These are phyloP conservation scores for Pseudomyrmex pallidus DNA, from an alignment of 1,140 invertebrate species.

Conservation along the genomic window DNA sequence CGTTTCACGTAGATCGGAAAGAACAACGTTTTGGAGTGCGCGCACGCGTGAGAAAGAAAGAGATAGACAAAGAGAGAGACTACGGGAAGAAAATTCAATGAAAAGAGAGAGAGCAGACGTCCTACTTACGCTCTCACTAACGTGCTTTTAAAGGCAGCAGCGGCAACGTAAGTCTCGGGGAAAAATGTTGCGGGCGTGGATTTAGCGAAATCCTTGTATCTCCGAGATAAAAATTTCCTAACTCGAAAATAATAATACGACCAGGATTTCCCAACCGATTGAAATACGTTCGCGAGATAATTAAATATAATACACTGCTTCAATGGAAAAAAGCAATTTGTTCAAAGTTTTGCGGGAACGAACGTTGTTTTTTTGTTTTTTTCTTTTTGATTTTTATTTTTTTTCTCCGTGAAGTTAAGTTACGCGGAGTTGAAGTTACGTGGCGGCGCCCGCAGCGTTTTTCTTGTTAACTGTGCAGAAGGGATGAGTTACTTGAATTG, in stretches of 20 bases:
- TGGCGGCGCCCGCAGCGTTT: conserved; percentile 15
- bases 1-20: background rate
- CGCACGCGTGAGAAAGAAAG: background rate
- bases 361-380: conserved; percentile 15
- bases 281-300: too few species aligned
- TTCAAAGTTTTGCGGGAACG: conserved; percentile 45
- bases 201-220: background rate
- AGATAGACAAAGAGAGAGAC: too few species aligned
- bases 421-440: conserved; percentile 5
- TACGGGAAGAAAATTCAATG: background rate
- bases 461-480: background rate
- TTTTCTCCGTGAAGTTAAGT: too few species aligned
- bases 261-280: background rate
- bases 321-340: conserved; percentile 1
- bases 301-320: too few species aligned
- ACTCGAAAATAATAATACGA: background rate
- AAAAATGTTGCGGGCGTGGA: conserved; percentile 11
- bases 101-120: background rate
- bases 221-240: background rate
- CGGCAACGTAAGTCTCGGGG: too few species aligned
- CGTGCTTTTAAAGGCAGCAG: background rate
- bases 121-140: background rate
- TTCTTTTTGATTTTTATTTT: too few species aligned
- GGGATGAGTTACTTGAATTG: conserved; percentile 68
- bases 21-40: background rate